A percentile compares a stretch with the other conserved stretches of the same genome.
Conservation (phyloP, 2,113 vertebrate species). For the Ictalurus punctatus region DNA sequence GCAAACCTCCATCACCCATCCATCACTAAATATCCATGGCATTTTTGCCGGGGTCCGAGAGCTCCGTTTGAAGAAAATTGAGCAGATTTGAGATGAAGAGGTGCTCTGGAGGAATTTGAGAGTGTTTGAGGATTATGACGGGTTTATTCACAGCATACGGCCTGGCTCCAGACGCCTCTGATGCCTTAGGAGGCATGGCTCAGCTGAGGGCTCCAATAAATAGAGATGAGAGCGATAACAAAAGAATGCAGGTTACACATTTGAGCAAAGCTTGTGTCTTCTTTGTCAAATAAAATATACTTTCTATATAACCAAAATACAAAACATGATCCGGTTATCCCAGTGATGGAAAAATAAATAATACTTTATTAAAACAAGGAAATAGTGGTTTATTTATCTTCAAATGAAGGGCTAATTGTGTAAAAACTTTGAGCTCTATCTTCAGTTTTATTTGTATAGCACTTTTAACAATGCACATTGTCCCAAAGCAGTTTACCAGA, state of each 20-base stretch:
- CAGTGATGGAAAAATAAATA: neutral
- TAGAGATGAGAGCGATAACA: slow-evolving; percentile 52
- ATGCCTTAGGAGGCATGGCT: slow-evolving; percentile 52
- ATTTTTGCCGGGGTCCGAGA: slow-evolving; percentile 41
- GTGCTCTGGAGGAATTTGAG: slow-evolving; percentile 56
- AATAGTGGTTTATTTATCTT: neutral
- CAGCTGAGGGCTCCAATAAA: slow-evolving; percentile 49
- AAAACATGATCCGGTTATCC: neutral
- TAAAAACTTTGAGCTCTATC: neutral
- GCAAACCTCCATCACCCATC: slow-evolving; percentile 29
- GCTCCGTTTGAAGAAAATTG: slow-evolving; percentile 56
- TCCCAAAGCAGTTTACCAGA: too few species aligned
- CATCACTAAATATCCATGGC: slow-evolving; percentile 50
- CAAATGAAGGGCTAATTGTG: neutral
- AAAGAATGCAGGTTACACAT: slow-evolving; percentile 22
- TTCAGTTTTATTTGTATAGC: neutral
- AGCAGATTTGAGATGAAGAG: slow-evolving; percentile 55
- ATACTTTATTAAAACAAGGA: neutral
- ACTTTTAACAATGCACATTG: too few species aligned
- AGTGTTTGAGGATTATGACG: slow-evolving; percentile 60
- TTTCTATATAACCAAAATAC: neutral
- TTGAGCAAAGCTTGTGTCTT: slow-evolving; percentile 8
- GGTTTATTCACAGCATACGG: slow-evolving; percentile 52
- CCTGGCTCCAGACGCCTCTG: slow-evolving; percentile 43
- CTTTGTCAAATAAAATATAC: neutral